Evolutionary conservation across 1,140 invertebrate species (phyloP).

Genomic region (Reticulitermes speratus): DNA sequence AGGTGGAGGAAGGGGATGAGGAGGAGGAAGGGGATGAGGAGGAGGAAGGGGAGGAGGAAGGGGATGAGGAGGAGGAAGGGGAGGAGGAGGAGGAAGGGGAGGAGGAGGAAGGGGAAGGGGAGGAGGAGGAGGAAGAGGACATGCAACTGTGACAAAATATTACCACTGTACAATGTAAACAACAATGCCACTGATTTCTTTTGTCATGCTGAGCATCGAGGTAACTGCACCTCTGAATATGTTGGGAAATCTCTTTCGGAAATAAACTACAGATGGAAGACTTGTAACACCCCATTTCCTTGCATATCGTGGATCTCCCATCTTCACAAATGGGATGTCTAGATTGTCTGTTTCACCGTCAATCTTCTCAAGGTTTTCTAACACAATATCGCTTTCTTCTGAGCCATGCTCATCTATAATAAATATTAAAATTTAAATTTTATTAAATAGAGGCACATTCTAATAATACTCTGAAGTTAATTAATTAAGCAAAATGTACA

Average conservation of each 20-base stretch:
- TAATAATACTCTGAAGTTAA: neutral
- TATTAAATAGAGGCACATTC: too few species aligned
- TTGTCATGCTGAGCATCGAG: too few species aligned
- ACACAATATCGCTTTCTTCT: slow-evolving; percentile 73
- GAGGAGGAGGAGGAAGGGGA: too few species aligned
- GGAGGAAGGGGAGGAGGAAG: too few species aligned
- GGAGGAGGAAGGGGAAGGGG: too few species aligned
- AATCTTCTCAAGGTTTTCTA: slow-evolving; percentile 85
- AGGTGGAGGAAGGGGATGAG: too few species aligned
- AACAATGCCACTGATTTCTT: too few species aligned
- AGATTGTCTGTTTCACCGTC: slow-evolving; percentile 91
- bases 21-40: too few species aligned
- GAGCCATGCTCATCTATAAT: slow-evolving; percentile 69
- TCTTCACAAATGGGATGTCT: slow-evolving; percentile 94
- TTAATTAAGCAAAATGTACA: neutral
- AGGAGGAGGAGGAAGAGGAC: too few species aligned
- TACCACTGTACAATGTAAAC: too few species aligned
- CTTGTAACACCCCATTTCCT: slow-evolving; percentile 94
- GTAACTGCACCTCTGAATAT: slow-evolving; percentile 78
- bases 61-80: too few species aligned
- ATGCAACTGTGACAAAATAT: too few species aligned
- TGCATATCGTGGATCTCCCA: slow-evolving; percentile 87
- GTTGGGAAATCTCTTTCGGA: slow-evolving; percentile 89
- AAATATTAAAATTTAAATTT: slow-evolving; percentile 22
- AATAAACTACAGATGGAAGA: slow-evolving; percentile 88